Conservation (phyloP, 2,888 invertebrate genomes). For the Drosophila pseudotalamancana region DNA sequence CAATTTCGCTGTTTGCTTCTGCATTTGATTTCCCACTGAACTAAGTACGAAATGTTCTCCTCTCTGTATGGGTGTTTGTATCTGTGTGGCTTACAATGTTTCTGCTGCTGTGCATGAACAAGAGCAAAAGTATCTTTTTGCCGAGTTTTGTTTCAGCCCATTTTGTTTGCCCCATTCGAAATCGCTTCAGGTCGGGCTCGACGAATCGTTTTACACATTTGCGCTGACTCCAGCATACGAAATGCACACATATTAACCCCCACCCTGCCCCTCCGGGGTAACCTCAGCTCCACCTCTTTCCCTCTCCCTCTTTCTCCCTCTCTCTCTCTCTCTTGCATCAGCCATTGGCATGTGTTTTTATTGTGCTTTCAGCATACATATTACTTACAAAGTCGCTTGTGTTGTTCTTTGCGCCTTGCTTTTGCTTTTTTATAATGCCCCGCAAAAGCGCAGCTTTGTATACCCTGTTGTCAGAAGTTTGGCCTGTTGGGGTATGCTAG, state of each 20-base stretch:
- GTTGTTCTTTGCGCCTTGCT: constrained; percentile 54
- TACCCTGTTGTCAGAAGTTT: constrained; percentile 21
- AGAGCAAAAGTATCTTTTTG: constrained; percentile 61
- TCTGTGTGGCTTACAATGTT: constrained; percentile 46
- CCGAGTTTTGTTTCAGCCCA: constrained; percentile 22
- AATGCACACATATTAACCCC: constrained; percentile 1
- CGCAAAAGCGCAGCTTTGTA: constrained; percentile 51
- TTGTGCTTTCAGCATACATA: constrained; percentile 73
- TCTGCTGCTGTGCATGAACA: constrained; percentile 68
- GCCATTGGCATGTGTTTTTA: constrained; percentile 45
- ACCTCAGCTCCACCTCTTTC: no score
- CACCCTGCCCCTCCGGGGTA: neutral
- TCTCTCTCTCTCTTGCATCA: neutral
- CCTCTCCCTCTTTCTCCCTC: neutral
- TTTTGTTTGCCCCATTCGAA: constrained; percentile 41
- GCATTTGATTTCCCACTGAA: constrained; percentile 68
- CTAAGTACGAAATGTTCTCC: constrained; percentile 24
- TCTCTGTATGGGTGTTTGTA: constrained; percentile 13
- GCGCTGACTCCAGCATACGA: constrained; percentile 42
- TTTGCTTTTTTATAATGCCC: constrained; percentile 48
- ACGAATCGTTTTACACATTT: constrained; percentile 44
- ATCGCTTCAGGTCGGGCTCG: constrained; percentile 58
- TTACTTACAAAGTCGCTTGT: constrained; percentile 70
- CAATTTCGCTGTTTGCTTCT: constrained; percentile 69
- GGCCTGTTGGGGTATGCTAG: neutral